These are phyloP conservation scores for Aculops lycopersici DNA, from an alignment of 1,140 invertebrate genomes.

Conservation along the genomic window DNA sequence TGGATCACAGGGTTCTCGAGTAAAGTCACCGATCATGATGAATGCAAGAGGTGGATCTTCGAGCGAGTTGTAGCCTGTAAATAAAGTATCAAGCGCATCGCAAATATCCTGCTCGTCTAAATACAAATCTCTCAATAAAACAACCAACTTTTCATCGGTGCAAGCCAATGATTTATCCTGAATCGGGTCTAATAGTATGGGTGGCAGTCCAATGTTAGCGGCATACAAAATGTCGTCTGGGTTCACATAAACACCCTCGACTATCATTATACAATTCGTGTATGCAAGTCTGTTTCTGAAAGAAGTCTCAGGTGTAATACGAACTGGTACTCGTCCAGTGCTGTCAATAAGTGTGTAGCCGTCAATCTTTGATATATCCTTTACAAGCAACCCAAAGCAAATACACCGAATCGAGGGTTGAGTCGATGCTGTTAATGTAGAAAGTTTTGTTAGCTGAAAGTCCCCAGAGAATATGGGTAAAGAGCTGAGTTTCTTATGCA, in stretches of 20 bases:
- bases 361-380: constrained; percentile 3
- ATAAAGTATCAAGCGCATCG: constrained; percentile 4
- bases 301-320: neutral
- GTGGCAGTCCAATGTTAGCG: constrained; percentile 4
- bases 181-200: constrained; percentile 1
- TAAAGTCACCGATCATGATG: constrained; percentile 6
- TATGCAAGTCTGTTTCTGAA: constrained; percentile 1
- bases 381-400: constrained; percentile 3
- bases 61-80: constrained; percentile 4
- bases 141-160: constrained; percentile 1
- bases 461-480: neutral
- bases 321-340: constrained; percentile 3
- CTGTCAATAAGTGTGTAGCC: constrained; percentile 3
- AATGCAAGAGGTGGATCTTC: constrained; percentile 3
- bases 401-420: constrained; percentile 2
- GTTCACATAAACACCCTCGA: constrained; percentile 4
- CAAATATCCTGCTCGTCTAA: constrained; percentile 3
- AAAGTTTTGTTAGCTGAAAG: constrained; percentile 2
- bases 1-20: neutral
- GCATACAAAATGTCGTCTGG: neutral
- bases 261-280: constrained; percentile 3
- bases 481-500: neutral
- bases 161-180: neutral
- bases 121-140: constrained; percentile 5
- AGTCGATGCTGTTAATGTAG: constrained; percentile 2